Percentiles rank a stretch among this genome's conserved stretches.
Conservation (phyloP, 2,888 invertebrate species). For the Amiota communis region DNA sequence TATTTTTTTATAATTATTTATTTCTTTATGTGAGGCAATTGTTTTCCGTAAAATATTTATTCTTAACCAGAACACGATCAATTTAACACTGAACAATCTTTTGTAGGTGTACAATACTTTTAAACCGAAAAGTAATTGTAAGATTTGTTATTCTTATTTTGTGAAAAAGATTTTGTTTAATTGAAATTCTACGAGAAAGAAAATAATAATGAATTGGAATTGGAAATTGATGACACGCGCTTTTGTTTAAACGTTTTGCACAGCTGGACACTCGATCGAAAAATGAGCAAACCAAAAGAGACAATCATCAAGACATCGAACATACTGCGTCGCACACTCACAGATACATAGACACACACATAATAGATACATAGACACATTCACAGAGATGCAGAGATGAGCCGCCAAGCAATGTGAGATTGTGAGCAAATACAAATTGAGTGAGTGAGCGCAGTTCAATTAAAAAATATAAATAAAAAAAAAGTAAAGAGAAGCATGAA, state of each 20-base stretch:
- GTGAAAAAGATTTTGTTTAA: slow-evolving; percentile 3
- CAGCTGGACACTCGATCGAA: slow-evolving; percentile 53
- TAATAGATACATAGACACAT: slow-evolving; percentile 30
- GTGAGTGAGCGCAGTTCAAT: no score
- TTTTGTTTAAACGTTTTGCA: slow-evolving; percentile 50
- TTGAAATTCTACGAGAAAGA: slow-evolving; percentile 32
- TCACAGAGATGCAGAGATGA: no score
- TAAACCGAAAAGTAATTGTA: slow-evolving; percentile 50
- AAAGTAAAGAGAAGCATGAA: no score
- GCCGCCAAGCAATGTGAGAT: no score
- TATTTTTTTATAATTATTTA: slow-evolving; percentile 22
- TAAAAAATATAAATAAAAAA: no score
- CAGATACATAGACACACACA: slow-evolving; percentile 42
- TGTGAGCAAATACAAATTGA: no score
- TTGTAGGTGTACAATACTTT: slow-evolving; percentile 56
- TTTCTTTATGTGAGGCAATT: no score
- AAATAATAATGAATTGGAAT: slow-evolving; percentile 24
- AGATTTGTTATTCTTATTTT: background rate
- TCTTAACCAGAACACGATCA: slow-evolving; percentile 46
- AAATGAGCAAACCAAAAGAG: slow-evolving; percentile 45
- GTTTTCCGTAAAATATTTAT: slow-evolving; percentile 10
- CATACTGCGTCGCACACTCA: slow-evolving; percentile 29
- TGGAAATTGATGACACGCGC: background rate
- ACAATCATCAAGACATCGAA: no score
- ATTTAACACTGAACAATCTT: slow-evolving; percentile 54